Evolutionary conservation across 1,140 invertebrate species (phyloP), one percentile per base, ranked within the genome.

Genomic region (Hetaerina americana): DNA sequence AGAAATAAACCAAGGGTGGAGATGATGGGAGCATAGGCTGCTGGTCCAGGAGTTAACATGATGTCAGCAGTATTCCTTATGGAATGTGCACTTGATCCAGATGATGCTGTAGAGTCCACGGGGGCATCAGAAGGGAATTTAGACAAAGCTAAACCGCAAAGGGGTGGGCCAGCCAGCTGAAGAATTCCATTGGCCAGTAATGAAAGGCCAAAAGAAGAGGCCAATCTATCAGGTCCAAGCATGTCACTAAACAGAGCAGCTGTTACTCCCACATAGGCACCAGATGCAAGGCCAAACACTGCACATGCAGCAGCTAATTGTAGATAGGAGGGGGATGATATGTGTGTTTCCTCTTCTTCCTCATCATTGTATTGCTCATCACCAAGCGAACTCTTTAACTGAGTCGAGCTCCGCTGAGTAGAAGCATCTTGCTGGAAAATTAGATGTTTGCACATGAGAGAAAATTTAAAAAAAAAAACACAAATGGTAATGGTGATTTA

Each of bases 191-290:
- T 93, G 5, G 93, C 85, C 76, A 93, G 93, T 5, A 94, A 81
- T 72, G 90, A 92, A 27, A 94, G 92, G 5, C 92, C 92, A 76
- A 93, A 94, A 0, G 91, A 92, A 0, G 90, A 92, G 70, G 91
- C 91, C 1, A 94, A 78, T n/a, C 89, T 83, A 75, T 94, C 92
- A 0, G 88, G 87, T 0, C 92, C 92, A 0, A 94, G 78, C 87
- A 92, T 89, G 78, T 93, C 91, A 0, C 91, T 90, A 89, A 93
- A 92, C 0, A 93, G 90, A 27, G 93, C 87, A 1, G 92, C 91
- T 0, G 91, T 93, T 0, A 93, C 88, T 18, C 92, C 92, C 0
- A 92, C 89, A 77, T 93, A 93, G n/a, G 89, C 86, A n/a, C 92
- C 92, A 0, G 92, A 92, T 8, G 90, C 87, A 3, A 94, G 79